phyloP scores from a whole-genome alignment of 1,140 invertebrate genomes.

The Phymorhynchus buccinoides region DNA sequence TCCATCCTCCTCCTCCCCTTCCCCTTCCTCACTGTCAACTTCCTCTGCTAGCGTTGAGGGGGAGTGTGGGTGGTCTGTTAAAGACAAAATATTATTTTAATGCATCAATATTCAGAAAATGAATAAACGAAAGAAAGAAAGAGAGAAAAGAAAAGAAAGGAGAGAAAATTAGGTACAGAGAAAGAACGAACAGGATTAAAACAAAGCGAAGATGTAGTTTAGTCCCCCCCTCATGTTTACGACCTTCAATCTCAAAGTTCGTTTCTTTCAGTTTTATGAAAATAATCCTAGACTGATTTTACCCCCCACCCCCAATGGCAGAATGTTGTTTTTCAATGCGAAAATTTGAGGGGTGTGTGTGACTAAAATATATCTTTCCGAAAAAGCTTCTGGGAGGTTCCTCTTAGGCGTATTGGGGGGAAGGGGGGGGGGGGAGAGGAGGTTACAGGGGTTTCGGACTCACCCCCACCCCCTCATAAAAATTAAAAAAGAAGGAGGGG shows the following conservation, averaged over 20 bases:
- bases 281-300: no score
- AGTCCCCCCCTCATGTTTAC: no score
- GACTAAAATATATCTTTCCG: neutral
- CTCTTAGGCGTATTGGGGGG: no score
- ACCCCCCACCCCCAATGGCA: no score
- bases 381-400: no score
- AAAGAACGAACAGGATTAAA: neutral
- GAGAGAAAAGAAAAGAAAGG: neutral
- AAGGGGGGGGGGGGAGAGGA: no score
- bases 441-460: no score
- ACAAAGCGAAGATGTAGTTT: neutral
- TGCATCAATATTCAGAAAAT: neutral
- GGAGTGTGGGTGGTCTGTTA: neutral
- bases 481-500: neutral
- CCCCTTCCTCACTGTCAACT: conserved; percentile 59
- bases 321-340: no score
- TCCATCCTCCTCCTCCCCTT: conserved; percentile 45
- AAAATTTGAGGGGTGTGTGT: no score
- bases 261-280: no score
- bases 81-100: neutral
- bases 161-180: neutral
- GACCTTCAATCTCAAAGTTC: no score
- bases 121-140: neutral
- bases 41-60: conserved; percentile 51
- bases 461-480: neutral